A percentile compares a stretch with the other conserved stretches of the same genome.
phyloP scores from a whole-genome alignment of 2,797 vertebrate species.

The Enteromius anoplus region DNA sequence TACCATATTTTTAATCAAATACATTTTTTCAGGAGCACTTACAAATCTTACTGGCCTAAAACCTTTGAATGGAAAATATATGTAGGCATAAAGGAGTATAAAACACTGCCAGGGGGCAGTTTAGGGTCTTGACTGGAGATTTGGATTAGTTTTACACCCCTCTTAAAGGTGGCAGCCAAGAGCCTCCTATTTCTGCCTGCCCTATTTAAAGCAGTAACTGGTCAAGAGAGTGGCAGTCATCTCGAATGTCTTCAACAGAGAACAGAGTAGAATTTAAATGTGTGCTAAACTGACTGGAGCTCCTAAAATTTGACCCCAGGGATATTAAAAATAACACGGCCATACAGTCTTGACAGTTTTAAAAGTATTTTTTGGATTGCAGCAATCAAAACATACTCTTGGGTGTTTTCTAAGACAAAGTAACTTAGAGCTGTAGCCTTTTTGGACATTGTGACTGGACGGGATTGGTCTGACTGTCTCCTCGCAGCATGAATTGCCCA shows the following conservation, averaged over 20 bases:
- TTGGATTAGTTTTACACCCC: slow-evolving; percentile 58
- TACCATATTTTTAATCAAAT: neutral
- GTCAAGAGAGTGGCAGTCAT: slow-evolving; percentile 65
- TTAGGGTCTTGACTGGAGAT: slow-evolving; percentile 48
- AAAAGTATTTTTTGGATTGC: slow-evolving; percentile 23
- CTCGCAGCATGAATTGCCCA: slow-evolving; percentile 60
- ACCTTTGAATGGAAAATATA: neutral
- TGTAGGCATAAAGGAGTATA: neutral
- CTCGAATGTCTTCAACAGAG: slow-evolving; percentile 62
- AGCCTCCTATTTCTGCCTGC: slow-evolving; percentile 61
- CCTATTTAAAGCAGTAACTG: slow-evolving; percentile 64
- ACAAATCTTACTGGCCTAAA: neutral
- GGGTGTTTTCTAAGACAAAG: slow-evolving; percentile 52
- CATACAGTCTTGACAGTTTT: slow-evolving; percentile 8
- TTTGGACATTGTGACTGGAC: slow-evolving; percentile 60
- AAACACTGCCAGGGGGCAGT: slow-evolving; percentile 16
- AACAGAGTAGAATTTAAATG: slow-evolving; percentile 49
- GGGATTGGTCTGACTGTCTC: slow-evolving; percentile 55
- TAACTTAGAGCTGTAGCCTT: slow-evolving; percentile 50
- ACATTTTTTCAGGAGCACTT: neutral
- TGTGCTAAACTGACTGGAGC: slow-evolving; percentile 51
- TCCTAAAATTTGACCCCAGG: slow-evolving; percentile 42
- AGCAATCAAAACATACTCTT: neutral
- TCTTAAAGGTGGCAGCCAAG: slow-evolving; percentile 52
- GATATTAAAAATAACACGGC: slow-evolving; percentile 38